Conservation (phyloP, 2,888 invertebrate genomes). For the Drosophila rellima region DNA sequence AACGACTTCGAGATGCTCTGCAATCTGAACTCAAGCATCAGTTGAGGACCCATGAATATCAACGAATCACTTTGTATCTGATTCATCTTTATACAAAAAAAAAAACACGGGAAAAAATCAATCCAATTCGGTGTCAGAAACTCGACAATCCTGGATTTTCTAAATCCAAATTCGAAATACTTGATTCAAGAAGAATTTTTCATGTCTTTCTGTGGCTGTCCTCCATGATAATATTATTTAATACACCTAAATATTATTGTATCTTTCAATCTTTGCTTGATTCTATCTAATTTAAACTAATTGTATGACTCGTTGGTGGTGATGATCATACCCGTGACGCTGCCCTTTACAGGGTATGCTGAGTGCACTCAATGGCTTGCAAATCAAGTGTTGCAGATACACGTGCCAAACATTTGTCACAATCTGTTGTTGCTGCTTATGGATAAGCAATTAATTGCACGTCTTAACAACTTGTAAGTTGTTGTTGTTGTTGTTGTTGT, state of each 20-base stretch:
- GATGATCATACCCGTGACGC: not conserved
- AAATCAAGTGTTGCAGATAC: slow-evolving; percentile 52
- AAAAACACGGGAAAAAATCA: not conserved
- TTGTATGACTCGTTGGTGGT: not conserved
- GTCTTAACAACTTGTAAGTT: slow-evolving; percentile 34
- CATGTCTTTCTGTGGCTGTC: too few relatives aligned
- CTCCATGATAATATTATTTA: too few relatives aligned
- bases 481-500: not conserved
- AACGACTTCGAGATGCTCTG: slow-evolving; percentile 29
- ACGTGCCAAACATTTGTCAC: slow-evolving; percentile 45
- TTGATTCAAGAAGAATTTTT: too few relatives aligned
- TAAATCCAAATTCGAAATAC: too few relatives aligned
- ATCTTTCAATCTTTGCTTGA: too few relatives aligned
- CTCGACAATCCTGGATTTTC: too few relatives aligned
- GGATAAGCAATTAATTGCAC: slow-evolving; percentile 52
- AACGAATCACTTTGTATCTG: not conserved
- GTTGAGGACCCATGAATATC: not conserved
- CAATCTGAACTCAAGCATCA: not conserved
- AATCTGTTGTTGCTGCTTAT: slow-evolving; percentile 24
- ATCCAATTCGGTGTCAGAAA: not conserved
- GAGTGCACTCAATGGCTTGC: slow-evolving; percentile 26
- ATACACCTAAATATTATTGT: too few relatives aligned
- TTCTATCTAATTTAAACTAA: too few relatives aligned
- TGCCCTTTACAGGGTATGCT: slow-evolving; percentile 38
- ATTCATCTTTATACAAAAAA: not conserved